Base-by-base conservation (phyloP, 2,888 invertebrate genomes). In the Microctonus brassicae region DNA sequence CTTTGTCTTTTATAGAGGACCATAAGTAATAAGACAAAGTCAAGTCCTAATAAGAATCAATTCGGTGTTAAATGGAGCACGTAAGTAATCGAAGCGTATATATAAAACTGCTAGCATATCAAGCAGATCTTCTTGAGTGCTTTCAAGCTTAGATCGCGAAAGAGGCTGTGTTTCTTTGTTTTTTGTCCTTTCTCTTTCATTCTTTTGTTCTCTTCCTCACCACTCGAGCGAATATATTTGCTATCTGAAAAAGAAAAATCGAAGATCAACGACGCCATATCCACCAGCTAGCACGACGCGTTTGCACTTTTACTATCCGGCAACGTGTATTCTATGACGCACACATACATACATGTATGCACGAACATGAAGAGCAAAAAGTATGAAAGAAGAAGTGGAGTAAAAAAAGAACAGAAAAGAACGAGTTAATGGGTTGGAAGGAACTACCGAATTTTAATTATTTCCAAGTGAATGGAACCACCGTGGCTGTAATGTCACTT, bases 21-120 rank as follows among this genome's bases (percentile, higher is more conserved):
- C 26, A 26, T 26, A 26, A 36, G 39, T 22, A 39, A n/a, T n/a
- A 55, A 73, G 69, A 57, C 65, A 70, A 55, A 60, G 70, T 42
- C 61, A 60, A 65, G 42, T 47, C 66, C 70, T 74, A 77, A 77
- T 75, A 75, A 75, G 74, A 75, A 77, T 77, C 76, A 77, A 75
- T 77, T 74, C 61, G 63, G 69, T 74, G 76, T 77, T 74, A 75
- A 77, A 75, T 77, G 76, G 76, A 70, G 76, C 73, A 74, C 76
- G 72, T 73, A 70, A 74, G 75, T 77, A 77, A 77, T 77, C 76
- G 75, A 77, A 74, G 73, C 61, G 65, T 52, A n/a, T n/a, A n/a
- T n/a, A 17, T 61, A 34, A 71, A 63, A 60, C 65, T 64, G 67
- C 72, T 73, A 69, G 75, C 75, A 74, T 77, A 77, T 70, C 67